These are phyloP conservation scores for Taenioides sp. DNA, from an alignment of 2,797 vertebrate genomes.

Conservation along the genomic window DNA sequence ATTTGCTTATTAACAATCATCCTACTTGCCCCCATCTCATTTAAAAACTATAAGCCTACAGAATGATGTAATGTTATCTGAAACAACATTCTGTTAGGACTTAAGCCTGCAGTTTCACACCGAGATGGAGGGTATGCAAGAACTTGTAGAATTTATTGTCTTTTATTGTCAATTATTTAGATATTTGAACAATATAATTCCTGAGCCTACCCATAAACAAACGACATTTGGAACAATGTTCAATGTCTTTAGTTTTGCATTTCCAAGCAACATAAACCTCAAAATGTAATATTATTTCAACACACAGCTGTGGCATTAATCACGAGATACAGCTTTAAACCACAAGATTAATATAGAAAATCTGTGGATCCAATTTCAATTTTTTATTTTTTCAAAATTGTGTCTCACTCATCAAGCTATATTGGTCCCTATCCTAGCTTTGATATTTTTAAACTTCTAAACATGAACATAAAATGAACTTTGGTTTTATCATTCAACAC, in stretches of 20 bases:
- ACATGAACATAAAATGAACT: conserved; percentile 10
- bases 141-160: background rate
- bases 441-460: background rate
- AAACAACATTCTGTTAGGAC: background rate
- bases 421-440: too few species aligned
- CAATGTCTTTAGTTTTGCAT: background rate
- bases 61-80: background rate
- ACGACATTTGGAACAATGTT: background rate
- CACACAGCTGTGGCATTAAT: background rate
- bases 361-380: background rate
- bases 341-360: background rate
- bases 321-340: background rate
- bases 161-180: too few species aligned
- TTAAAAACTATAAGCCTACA: background rate
- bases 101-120: background rate
- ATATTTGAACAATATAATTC: background rate
- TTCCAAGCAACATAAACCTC: background rate
- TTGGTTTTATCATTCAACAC: conserved; percentile 39
- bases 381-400: background rate
- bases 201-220: background rate
- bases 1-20: background rate
- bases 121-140: background rate
- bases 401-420: background rate
- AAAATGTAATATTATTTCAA: background rate
- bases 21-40: background rate